A percentile compares a stretch with the other conserved stretches of the same genome.
Evolutionary conservation across 2,888 invertebrate genomes (phyloP).

Genomic region (Drosophila peninsularis): DNA sequence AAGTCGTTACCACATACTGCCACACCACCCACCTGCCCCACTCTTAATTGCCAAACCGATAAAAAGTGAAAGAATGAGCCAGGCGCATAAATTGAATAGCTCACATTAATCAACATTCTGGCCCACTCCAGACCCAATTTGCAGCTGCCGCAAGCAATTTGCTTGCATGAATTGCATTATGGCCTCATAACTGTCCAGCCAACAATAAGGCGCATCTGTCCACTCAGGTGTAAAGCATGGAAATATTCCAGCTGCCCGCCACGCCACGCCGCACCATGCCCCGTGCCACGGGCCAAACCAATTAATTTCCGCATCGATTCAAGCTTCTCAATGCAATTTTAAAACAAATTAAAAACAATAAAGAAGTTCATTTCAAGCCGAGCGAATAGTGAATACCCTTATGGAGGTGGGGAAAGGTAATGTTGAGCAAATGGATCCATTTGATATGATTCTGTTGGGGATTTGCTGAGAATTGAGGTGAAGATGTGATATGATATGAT

Average conservation of each 20-base stretch:
- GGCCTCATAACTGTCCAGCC: conserved; percentile 35
- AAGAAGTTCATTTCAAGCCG: background rate
- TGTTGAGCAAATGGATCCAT: background rate
- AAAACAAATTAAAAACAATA: conserved; percentile 21
- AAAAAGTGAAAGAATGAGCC: background rate
- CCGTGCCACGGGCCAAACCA: conserved; percentile 33
- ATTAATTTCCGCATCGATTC: conserved; percentile 54
- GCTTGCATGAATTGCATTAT: conserved; percentile 46
- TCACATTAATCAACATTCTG: conserved; percentile 57
- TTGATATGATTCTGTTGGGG: background rate
- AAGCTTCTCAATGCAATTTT: conserved; percentile 30
- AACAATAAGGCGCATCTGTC: conserved; percentile 22
- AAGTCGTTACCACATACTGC: conserved; percentile 53
- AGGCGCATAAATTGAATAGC: conserved; percentile 21
- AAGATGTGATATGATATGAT: background rate
- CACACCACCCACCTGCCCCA: background rate
- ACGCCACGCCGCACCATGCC: no score
- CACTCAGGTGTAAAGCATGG: conserved; percentile 39
- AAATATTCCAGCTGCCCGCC: conserved; percentile 4
- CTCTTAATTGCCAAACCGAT: conserved; percentile 3
- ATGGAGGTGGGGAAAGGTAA: no score
- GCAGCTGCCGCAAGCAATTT: conserved; percentile 28
- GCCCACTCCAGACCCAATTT: conserved; percentile 28
- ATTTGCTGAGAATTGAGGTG: background rate
- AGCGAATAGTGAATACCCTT: background rate